Conservation (phyloP, 1,140 invertebrate genomes). For the Cydia splendana region DNA sequence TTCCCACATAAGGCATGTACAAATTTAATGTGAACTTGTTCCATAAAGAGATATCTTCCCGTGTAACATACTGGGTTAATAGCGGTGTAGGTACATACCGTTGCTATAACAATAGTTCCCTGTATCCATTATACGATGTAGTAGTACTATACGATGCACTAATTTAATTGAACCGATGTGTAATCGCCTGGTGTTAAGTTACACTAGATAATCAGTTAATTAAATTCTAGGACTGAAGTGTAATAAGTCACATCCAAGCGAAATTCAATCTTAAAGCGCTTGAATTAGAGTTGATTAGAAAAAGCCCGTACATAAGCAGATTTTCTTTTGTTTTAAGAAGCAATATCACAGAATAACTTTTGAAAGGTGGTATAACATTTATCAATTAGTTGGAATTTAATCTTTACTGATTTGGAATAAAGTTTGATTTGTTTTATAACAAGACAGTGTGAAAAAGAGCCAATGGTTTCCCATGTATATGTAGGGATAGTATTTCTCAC, state of each 20-base stretch:
- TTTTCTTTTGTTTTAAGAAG: slow-evolving; percentile 5
- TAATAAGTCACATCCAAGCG: background rate
- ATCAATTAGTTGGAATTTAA: background rate
- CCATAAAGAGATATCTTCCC: background rate
- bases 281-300: background rate
- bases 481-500: background rate
- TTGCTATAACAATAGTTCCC: background rate
- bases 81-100: too few relatives aligned
- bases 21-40: background rate
- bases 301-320: background rate
- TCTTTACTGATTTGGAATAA: background rate
- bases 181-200: background rate
- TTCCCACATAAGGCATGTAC: too few relatives aligned
- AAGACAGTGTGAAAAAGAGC: background rate
- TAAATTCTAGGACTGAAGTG: background rate
- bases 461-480: background rate
- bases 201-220: slow-evolving; percentile 1
- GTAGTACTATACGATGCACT: background rate
- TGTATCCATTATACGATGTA: background rate
- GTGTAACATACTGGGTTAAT: background rate
- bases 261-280: background rate
- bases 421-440: background rate
- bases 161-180: background rate
- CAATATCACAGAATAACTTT: background rate
- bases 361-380: background rate